Percentiles rank a stretch among this genome's conserved stretches.
Conservation (phyloP, 1,140 invertebrate genomes). For the Solenopsis fugax region DNA sequence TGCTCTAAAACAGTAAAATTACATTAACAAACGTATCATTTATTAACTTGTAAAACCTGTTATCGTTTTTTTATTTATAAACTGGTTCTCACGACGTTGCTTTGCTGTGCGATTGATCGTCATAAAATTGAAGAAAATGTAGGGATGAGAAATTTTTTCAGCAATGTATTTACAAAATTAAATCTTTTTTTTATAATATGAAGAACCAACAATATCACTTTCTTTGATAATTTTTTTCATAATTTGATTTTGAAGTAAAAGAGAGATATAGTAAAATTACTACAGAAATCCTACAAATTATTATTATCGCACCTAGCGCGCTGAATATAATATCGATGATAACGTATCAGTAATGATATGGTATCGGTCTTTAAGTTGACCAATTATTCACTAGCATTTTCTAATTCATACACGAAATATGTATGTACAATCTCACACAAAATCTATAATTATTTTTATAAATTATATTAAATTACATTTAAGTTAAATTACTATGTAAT, state of each 20-base stretch:
- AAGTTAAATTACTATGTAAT: no score
- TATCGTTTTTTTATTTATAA: background rate
- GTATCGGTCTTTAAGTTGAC: background rate
- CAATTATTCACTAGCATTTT: background rate
- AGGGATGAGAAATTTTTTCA: background rate
- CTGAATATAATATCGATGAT: background rate
- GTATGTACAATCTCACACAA: background rate
- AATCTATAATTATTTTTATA: background rate
- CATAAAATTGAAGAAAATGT: background rate
- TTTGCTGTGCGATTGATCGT: background rate
- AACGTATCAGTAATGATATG: constrained; percentile 1
- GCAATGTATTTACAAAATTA: no score
- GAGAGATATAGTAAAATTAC: background rate
- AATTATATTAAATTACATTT: background rate
- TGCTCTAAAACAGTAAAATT: background rate
- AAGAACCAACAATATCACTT: no score
- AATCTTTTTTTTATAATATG: no score
- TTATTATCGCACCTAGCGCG: background rate
- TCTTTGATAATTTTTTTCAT: background rate
- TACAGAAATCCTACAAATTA: background rate
- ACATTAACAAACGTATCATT: no score
- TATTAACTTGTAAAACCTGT: background rate
- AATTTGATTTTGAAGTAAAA: background rate
- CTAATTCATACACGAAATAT: background rate
- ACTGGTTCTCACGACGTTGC: no score